These are phyloP conservation scores for Drosophila phalerata DNA, from an alignment of 2,888 invertebrate genomes.

Conservation along the genomic window DNA sequence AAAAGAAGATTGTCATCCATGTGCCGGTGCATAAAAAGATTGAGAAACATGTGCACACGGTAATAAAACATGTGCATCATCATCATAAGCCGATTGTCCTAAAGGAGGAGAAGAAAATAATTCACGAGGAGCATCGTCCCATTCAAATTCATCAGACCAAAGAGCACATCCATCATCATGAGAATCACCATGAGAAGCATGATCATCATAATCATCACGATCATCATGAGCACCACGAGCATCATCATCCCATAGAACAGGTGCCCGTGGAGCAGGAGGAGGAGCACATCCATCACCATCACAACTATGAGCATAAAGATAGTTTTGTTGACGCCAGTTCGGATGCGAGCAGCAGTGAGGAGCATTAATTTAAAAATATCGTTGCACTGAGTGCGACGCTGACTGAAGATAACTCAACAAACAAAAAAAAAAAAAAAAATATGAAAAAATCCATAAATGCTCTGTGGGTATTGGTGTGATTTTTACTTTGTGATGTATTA, in stretches of 20 bases:
- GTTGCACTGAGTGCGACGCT: conserved; percentile 39
- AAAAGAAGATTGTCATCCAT: conserved; percentile 85
- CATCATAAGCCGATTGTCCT: conserved; percentile 85
- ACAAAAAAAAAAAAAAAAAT: neutral
- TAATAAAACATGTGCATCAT: conserved; percentile 85
- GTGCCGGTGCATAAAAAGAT: conserved; percentile 85
- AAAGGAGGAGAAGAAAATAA: conserved; percentile 85
- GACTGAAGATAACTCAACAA: conserved; percentile 56
- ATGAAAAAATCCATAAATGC: conserved; percentile 9
- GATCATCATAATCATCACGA: conserved; percentile 71
- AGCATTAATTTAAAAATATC: conserved; percentile 52
- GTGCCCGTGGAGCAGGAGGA: conserved; percentile 63
- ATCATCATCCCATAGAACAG: conserved; percentile 62
- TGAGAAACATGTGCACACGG: conserved; percentile 85
- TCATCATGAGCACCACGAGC: conserved; percentile 69
- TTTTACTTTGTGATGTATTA: conserved; percentile 62
- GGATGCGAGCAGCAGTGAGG: conserved; percentile 65
- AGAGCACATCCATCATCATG: conserved; percentile 84
- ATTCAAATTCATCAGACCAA: conserved; percentile 78
- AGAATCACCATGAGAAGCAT: conserved; percentile 79
- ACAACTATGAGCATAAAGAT: conserved; percentile 78
- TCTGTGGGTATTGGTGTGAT: conserved; percentile 37
- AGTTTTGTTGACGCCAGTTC: conserved; percentile 45
- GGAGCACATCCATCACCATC: conserved; percentile 77
- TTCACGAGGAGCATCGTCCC: conserved; percentile 84